A percentile compares a stretch with the other conserved stretches of the same genome.
phyloP scores from a whole-genome alignment of 2,797 vertebrate species.

The Petrocephalus sullivani region DNA sequence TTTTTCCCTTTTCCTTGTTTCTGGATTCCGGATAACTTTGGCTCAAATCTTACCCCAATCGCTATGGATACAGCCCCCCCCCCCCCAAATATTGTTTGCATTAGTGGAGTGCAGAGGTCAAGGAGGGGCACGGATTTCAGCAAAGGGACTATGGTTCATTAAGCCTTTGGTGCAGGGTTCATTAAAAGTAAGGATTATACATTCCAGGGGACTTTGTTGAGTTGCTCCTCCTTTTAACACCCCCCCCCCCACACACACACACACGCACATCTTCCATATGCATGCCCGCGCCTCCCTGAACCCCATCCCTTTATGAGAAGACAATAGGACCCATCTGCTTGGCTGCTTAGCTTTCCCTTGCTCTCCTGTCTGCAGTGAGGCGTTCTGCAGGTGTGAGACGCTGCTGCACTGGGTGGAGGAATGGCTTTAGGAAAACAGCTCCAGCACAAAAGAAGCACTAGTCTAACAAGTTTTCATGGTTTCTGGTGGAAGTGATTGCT shows the following conservation, averaged over 20 bases:
- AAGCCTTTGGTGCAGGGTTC: conserved; percentile 64
- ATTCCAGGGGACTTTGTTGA: conserved; percentile 68
- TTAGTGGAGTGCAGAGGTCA: conserved; percentile 39
- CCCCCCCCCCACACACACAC: conserved; percentile 46
- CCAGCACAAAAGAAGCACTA: neutral
- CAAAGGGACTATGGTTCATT: conserved; percentile 63
- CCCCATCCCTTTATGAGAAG: conserved; percentile 20
- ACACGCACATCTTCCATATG: conserved; percentile 58
- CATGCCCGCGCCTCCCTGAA: neutral
- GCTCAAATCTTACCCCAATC: conserved; percentile 42
- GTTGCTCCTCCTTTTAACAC: conserved; percentile 46
- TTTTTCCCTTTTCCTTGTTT: conserved; percentile 33
- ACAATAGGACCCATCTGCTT: conserved; percentile 65
- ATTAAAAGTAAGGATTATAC: conserved; percentile 67
- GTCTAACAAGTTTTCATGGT: neutral
- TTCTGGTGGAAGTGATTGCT: neutral
- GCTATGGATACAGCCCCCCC: conserved; percentile 49
- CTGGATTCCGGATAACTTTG: conserved; percentile 35
- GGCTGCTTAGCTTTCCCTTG: conserved; percentile 53
- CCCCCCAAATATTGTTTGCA: conserved; percentile 46
- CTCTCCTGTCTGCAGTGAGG: conserved; percentile 40
- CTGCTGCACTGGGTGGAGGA: conserved; percentile 12
- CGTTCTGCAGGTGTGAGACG: conserved; percentile 49
- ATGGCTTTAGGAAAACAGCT: neutral
- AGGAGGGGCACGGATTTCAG: conserved; percentile 56